Evolutionary conservation across 2,113 vertebrate genomes (phyloP), one percentile per base, ranked within the genome.

Genomic region (Onychostoma macrolepis): DNA sequence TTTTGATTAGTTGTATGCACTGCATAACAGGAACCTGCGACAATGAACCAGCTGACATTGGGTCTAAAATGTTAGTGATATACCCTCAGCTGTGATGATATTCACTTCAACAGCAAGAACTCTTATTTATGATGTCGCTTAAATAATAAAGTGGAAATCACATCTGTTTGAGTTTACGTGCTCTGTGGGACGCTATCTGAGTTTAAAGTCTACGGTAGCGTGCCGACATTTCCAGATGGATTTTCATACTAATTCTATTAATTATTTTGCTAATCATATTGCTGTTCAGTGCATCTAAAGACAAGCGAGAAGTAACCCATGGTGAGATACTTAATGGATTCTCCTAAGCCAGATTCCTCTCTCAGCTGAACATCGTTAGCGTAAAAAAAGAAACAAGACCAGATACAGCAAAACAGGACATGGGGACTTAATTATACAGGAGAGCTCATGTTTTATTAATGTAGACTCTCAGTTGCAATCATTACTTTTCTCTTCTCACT

Each of bases 381-480:
- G 81, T 88, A 71, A 77, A 87, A 85, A 53, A 53, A 53, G 41
- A 19, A 48, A 78, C 86, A 81, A 36, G 86, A 84, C 15, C 6
- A 80, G 81, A 83, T 75, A 72, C 85, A 79, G 82, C 74, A 79
- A 88, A 85, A 89, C 80, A 85, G 84, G 80, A 87, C 74, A 36
- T 8, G 65, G 74, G n/a, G 79, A 76, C 72, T 71, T 90, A 87
- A 89, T 89, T 90, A 88, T 56, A 75, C 84, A 67, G 74, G 61
- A 56, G n/a, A 24, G 43, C 88, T 88, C 85, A 88, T 89, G 86
- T 89, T 90, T 86, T 87, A 90, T 90, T 91, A 86, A 89, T 87
- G 71, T 56, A 36, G 50, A 69, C 82, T 80, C 74, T 58, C 24
- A 67, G 75, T 58, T 88, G 81, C 75, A 50, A 80, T 88, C 63